Conservation (phyloP, 2,888 invertebrate species). For the Eremobia ochroleuca region DNA sequence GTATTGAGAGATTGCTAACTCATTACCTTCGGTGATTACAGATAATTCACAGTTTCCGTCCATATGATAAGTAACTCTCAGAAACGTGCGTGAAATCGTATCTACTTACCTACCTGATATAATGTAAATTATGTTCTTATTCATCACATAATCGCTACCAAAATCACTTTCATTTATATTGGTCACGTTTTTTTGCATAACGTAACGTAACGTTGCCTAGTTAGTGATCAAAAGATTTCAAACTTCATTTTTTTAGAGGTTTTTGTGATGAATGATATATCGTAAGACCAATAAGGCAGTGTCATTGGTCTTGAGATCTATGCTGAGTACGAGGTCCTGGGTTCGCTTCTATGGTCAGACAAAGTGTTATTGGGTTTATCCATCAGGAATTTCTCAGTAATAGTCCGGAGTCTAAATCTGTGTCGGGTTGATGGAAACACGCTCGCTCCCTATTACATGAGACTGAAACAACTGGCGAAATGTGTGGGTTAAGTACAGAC, state of each 20-base stretch:
- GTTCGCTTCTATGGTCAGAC: too few species aligned
- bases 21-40: conserved; percentile 23
- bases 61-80: conserved; percentile 1
- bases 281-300: neutral
- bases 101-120: neutral
- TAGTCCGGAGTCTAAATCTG: too few species aligned
- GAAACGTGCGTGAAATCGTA: conserved; percentile 27
- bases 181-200: conserved; percentile 12
- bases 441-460: neutral
- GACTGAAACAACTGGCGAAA: neutral
- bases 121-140: conserved; percentile 29
- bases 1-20: conserved; percentile 22
- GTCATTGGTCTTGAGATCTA: too few species aligned
- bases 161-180: conserved; percentile 46
- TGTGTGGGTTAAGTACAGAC: neutral
- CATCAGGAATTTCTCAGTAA: too few species aligned
- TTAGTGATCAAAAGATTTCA: neutral
- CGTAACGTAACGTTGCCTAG: neutral
- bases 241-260: neutral
- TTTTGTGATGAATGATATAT: neutral
- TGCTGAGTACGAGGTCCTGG: too few species aligned
- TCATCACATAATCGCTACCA: conserved; percentile 20
- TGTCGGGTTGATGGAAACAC: too few species aligned
- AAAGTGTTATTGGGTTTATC: too few species aligned
- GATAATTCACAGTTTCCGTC: conserved; percentile 50